Conservation (phyloP, 1,140 invertebrate species). For the Drosophila navojoa region DNA sequence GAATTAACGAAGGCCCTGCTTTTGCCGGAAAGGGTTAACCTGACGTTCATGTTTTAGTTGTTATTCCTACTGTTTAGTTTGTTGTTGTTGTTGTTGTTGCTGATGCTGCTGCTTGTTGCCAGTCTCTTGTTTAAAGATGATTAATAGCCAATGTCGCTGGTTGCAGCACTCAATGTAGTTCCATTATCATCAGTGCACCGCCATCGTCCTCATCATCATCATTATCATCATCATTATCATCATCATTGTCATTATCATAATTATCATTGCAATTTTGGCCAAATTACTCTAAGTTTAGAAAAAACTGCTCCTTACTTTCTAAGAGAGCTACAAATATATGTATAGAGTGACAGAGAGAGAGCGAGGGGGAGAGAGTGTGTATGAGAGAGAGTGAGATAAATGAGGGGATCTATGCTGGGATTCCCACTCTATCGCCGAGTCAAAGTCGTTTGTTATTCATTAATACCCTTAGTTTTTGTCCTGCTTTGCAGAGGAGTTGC, state of each 20-base stretch:
- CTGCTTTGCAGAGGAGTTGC: conserved; percentile 66
- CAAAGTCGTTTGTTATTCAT: conserved; percentile 81
- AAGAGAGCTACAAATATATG: background rate
- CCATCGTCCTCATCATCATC: conserved; percentile 38
- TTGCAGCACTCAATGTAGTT: conserved; percentile 72
- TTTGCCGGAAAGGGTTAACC: conserved; percentile 73
- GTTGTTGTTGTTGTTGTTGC: conserved; percentile 47
- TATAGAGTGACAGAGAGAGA: too few species aligned
- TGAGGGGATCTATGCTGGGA: conserved; percentile 4
- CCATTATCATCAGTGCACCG: conserved; percentile 62
- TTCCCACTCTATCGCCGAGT: conserved; percentile 50
- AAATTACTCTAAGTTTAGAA: conserved; percentile 69
- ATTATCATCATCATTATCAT: conserved; percentile 21
- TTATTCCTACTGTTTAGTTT: conserved; percentile 31
- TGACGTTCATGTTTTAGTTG: conserved; percentile 80
- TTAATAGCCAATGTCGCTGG: conserved; percentile 80
- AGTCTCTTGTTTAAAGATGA: conserved; percentile 81
- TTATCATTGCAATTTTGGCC: conserved; percentile 58
- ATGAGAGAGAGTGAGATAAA: background rate
- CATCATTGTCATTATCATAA: conserved; percentile 29
- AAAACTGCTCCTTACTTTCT: conserved; percentile 44
- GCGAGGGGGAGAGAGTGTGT: too few species aligned
- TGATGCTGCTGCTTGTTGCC: conserved; percentile 48
- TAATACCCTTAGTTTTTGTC: conserved; percentile 76
- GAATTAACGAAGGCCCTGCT: conserved; percentile 45